phyloP scores from a whole-genome alignment of 1,140 invertebrate species.

The Drosophila bocqueti region DNA sequence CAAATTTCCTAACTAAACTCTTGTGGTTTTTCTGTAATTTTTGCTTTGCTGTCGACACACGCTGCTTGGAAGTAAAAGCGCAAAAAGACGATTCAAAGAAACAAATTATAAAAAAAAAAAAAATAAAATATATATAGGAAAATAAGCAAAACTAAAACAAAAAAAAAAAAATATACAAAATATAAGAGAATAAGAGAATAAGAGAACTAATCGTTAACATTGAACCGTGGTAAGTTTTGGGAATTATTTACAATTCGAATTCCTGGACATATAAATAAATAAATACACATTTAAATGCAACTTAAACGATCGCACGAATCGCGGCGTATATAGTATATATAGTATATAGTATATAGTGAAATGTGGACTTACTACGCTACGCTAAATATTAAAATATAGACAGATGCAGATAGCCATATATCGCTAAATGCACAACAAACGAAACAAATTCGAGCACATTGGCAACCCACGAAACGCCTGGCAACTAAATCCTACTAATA shows the following conservation, averaged over 20 bases:
- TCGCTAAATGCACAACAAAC: slow-evolving; percentile 65
- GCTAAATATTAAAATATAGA: slow-evolving; percentile 16
- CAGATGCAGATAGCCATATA: slow-evolving; percentile 38
- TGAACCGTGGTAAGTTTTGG: slow-evolving; percentile 37
- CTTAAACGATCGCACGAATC: slow-evolving; percentile 7
- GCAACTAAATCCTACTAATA: slow-evolving; percentile 75
- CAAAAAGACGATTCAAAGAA: slow-evolving; percentile 49
- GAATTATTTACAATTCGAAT: slow-evolving; percentile 45
- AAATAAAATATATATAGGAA: slow-evolving; percentile 1
- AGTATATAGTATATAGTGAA: slow-evolving; percentile 1
- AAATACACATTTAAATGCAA: slow-evolving; percentile 58
- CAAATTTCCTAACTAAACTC: slow-evolving; percentile 18
- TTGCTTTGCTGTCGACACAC: slow-evolving; percentile 45
- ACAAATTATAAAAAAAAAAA: slow-evolving; percentile 1
- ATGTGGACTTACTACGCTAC: slow-evolving; percentile 10
- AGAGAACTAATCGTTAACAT: slow-evolving; percentile 53
- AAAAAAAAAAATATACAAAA: slow-evolving; percentile 25
- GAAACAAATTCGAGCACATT: slow-evolving; percentile 71
- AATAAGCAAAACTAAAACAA: not conserved
- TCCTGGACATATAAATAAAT: slow-evolving; percentile 49
- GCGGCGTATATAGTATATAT: slow-evolving; percentile 12
- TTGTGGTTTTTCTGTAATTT: slow-evolving; percentile 33
- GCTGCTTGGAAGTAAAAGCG: slow-evolving; percentile 75
- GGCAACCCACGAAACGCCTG: slow-evolving; percentile 51
- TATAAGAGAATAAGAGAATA: slow-evolving; percentile 11